Evolutionary conservation across 2,113 vertebrate species (phyloP).

Genomic region (Dendropsophus ebraccatus): DNA sequence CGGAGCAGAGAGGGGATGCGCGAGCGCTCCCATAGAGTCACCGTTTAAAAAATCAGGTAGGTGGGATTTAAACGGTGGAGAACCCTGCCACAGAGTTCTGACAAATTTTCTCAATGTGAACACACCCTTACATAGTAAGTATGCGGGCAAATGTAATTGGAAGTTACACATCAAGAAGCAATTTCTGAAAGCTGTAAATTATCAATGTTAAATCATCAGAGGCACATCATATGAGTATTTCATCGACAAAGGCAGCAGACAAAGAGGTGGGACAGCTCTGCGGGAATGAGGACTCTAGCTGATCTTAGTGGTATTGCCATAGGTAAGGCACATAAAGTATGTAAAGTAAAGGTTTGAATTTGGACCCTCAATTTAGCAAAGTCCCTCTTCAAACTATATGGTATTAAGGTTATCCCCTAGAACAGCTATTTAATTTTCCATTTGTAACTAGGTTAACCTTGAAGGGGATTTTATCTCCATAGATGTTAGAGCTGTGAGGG

Average conservation of each 20-base stretch:
- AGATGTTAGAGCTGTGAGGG: constrained; percentile 49
- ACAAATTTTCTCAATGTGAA: too few species aligned
- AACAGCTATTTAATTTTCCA: constrained; percentile 27
- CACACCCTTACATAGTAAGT: background rate
- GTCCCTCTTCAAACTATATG: background rate
- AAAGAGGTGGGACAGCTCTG: background rate
- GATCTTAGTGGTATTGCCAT: background rate
- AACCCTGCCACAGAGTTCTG: too few species aligned
- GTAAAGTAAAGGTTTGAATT: background rate
- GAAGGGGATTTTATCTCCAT: constrained; percentile 38
- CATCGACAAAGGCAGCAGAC: background rate
- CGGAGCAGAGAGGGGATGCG: too few species aligned
- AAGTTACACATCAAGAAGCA: background rate
- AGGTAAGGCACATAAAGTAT: background rate
- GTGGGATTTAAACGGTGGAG: too few species aligned
- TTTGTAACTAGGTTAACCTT: constrained; percentile 26
- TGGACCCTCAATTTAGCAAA: background rate
- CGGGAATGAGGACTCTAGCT: background rate
- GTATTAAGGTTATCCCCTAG: background rate
- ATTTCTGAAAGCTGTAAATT: background rate
- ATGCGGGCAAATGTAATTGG: background rate
- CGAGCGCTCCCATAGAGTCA: too few species aligned
- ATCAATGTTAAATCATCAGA: too few species aligned
- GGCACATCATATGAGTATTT: background rate
- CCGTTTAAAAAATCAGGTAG: too few species aligned